Evolutionary conservation across 2,888 invertebrate species (phyloP), one percentile per base, ranked within the genome.

Genomic region (Diabrotica balteata): DNA sequence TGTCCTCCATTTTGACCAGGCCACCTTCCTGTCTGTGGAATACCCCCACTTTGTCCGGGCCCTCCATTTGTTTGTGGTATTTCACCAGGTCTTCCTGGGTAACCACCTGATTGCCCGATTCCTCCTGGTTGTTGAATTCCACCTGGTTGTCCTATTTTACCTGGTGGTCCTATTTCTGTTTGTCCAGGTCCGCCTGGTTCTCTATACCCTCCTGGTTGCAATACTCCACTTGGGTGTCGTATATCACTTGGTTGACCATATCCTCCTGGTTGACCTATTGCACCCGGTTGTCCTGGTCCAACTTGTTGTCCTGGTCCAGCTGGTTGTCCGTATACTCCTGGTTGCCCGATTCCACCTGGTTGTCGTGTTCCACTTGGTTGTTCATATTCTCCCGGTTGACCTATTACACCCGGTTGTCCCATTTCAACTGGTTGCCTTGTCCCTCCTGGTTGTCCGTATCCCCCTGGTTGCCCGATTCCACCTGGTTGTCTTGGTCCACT

Each of bases 391-490:
- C 69, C 68, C 5, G 32, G 32, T 32, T 32, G 32, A 32, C 63
- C 53, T 51, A 72, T 68, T 55, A 50, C 45, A n/a, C 70, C 59
- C 53, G 64, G 52, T 42, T 58, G 54, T 7, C 63, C 60, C 2
- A 51, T 51, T 64, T 61, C 72, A 68, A 76, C 63, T 22, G 51
- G 69, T 22, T 66, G 49, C 8, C 67, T 58, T 8, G 47, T 47
- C 58, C 63, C 71, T 66, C 77, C 70, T 46, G 67, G 67, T 43
- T 52, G 64, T 22, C 59, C 67, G 53, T 66, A 66, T 61, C 46
- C 47, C 45, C 67, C 72, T 44, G 59, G 68, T 46, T 59, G 11
- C 47, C 60, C 66, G 46, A 10, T 47, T 47, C 9, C 9, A 8
- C 47, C 8, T 47, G 10, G 9, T 47, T 47, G 47, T 4, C 52